Evolutionary conservation across 2,113 vertebrate genomes (phyloP), one percentile per base, ranked within the genome.

Genomic region (Bambusicola thoracicus): DNA sequence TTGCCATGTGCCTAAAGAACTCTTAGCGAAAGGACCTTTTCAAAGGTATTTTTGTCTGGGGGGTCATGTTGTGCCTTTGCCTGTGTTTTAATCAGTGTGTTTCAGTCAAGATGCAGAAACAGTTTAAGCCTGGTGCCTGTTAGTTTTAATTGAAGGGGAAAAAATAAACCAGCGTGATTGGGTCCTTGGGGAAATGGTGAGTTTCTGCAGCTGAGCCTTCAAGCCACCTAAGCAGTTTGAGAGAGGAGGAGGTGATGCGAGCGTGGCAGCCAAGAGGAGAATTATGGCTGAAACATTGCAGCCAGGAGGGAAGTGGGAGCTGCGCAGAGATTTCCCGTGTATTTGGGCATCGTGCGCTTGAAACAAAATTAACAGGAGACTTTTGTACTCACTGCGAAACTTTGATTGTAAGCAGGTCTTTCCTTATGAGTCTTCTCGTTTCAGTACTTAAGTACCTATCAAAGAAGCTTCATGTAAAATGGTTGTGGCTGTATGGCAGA

Each of bases 111-210:
- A 21, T 5, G 46, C 29, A 85, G 32, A 80, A 93, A 68, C n/a
- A 61, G 70, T 87, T 85, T 81, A 67, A 89, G 53, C 65, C 79
- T 78, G 38, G 6, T 83, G 51, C 48, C 15, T 48, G 63, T 81
- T 81, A 74, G 46, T 78, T 94, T 92, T 96, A 94, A 83, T 72
- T 94, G 56, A 69, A 67, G 55, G 70, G 81, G n/a, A 63, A 32
- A 7, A 77, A 85, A 66, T 48, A 85, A 2, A 0, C 1, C 19
- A 19, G 36, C 17, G 13, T 68, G 68, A 77, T 70, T 87, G 38
- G 8, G 61, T 94, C 93, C 76, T 88, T 72, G 36, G 82, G 87
- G 85, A 94, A 83, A 72, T 48, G 10, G 25, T 74, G 82, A 83
- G 41, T 77, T 90, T 88, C 75, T 89, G 8, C 51, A 90, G 72